A percentile compares a stretch with the other conserved stretches of the same genome.
Evolutionary conservation across 1,140 invertebrate genomes (phyloP).

Genomic region (Ceratina australensis): DNA sequence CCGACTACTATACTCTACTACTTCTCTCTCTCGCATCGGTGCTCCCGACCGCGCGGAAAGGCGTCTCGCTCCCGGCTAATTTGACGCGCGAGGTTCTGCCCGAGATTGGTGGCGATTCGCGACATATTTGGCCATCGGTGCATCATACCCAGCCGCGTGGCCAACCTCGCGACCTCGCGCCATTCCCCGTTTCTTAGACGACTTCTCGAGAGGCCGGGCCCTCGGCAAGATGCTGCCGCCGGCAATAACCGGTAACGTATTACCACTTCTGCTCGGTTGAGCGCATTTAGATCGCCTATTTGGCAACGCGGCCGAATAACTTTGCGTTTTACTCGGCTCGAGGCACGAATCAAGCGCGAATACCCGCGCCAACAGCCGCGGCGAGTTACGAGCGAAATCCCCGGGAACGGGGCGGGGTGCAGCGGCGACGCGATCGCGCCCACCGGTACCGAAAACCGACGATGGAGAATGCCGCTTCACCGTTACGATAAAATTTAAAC

Average conservation of each 20-base stretch:
- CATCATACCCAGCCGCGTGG: conserved; percentile 3
- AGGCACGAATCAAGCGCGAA: conserved; percentile 61
- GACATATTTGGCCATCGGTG: conserved; percentile 42
- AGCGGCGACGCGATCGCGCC: neutral
- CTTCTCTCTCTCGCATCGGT: neutral
- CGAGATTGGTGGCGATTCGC: conserved; percentile 40
- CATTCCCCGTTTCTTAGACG: conserved; percentile 42
- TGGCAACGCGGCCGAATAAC: conserved; percentile 71
- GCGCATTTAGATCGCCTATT: conserved; percentile 74
- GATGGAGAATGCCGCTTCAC: no score
- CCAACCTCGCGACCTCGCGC: neutral
- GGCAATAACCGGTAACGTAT: conserved; percentile 73
- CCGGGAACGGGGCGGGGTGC: neutral
- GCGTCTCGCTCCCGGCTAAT: conserved; percentile 52
- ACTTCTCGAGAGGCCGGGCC: conserved; percentile 47
- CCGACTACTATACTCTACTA: no score
- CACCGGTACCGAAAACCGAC: no score
- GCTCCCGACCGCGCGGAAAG: conserved; percentile 10
- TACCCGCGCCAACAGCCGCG: conserved; percentile 50
- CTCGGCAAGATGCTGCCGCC: conserved; percentile 69
- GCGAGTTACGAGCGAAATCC: conserved; percentile 42
- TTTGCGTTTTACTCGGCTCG: conserved; percentile 66
- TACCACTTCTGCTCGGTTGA: conserved; percentile 73
- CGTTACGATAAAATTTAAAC: conserved; percentile 51
- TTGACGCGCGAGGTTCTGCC: conserved; percentile 40